phyloP scores from a whole-genome alignment of 2,113 vertebrate species.

The Heterochromis multidens region DNA sequence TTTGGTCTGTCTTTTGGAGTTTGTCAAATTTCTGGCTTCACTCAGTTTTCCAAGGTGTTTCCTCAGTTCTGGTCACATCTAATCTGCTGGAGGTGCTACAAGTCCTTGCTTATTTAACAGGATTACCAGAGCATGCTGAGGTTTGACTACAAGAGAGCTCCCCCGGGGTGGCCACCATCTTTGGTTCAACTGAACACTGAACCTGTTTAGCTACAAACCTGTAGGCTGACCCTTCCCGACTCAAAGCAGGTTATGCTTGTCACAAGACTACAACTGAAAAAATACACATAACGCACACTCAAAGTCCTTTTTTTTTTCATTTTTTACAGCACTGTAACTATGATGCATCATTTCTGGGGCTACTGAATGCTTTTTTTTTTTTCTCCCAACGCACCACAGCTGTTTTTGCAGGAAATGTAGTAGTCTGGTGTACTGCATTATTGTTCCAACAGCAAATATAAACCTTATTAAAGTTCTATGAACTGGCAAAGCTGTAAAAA shows the following conservation, averaged over 20 bases:
- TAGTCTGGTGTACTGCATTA: not conserved
- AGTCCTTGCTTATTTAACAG: conserved; percentile 1
- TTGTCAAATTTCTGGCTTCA: not conserved
- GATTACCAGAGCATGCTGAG: not conserved
- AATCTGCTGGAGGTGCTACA: not conserved
- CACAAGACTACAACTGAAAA: not conserved
- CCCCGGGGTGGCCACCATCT: not conserved
- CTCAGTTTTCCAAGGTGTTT: not conserved
- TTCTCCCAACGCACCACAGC: not conserved
- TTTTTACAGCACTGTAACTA: not conserved
- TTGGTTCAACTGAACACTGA: not conserved
- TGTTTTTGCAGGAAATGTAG: not conserved
- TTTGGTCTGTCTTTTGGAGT: not conserved
- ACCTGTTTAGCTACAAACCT: not conserved
- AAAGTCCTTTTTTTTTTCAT: not conserved
- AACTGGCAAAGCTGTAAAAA: not conserved
- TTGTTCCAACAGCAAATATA: not conserved
- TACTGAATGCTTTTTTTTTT: not conserved
- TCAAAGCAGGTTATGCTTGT: not conserved
- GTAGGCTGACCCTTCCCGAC: not conserved
- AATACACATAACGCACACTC: not conserved
- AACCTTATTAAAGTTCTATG: not conserved
- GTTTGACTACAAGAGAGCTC: not conserved
- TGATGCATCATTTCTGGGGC: not conserved
- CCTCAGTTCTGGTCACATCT: not conserved